Conservation (phyloP, 1,140 invertebrate species). For the Tetramorium parvispinum region DNA sequence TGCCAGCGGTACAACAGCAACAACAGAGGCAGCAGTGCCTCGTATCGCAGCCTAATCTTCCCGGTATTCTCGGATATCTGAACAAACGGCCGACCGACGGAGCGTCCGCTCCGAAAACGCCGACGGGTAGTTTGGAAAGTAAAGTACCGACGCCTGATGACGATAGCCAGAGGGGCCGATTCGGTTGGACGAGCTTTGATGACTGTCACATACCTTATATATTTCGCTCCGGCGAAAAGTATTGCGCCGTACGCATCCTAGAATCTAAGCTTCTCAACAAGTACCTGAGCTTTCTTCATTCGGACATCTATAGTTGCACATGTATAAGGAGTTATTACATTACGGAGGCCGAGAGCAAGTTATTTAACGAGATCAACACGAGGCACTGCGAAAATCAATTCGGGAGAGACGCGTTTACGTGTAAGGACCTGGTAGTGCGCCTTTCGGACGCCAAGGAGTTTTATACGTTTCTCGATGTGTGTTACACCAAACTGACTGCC, state of each 20-base stretch:
- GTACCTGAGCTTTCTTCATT: slow-evolving; percentile 92
- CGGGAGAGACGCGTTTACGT: slow-evolving; percentile 95
- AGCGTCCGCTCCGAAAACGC: slow-evolving; percentile 75
- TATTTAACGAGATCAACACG: slow-evolving; percentile 97
- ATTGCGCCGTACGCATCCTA: slow-evolving; percentile 96
- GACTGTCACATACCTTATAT: slow-evolving; percentile 95
- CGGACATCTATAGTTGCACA: slow-evolving; percentile 94
- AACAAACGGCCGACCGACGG: slow-evolving; percentile 79
- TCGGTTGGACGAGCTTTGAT: slow-evolving; percentile 95
- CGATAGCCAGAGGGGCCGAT: slow-evolving; percentile 93
- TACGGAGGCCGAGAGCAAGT: slow-evolving; percentile 94
- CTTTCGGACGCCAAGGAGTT: slow-evolving; percentile 95
- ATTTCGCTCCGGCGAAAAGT: slow-evolving; percentile 93
- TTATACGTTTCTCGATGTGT: slow-evolving; percentile 95
- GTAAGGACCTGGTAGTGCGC: slow-evolving; percentile 95
- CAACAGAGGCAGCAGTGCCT: slow-evolving; percentile 61
- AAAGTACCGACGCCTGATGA: slow-evolving; percentile 88
- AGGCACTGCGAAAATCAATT: slow-evolving; percentile 96
- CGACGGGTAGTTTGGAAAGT: slow-evolving; percentile 71
- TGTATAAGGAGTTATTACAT: slow-evolving; percentile 97
- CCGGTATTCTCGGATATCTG: slow-evolving; percentile 88
- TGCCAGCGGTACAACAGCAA: slow-evolving; percentile 72
- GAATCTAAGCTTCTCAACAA: slow-evolving; percentile 95
- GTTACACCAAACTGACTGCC: slow-evolving; percentile 92
- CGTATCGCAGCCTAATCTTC: slow-evolving; percentile 78